These are phyloP conservation scores for Zygaena filipendulae DNA, from an alignment of 2,888 invertebrate species.

Conservation along the genomic window DNA sequence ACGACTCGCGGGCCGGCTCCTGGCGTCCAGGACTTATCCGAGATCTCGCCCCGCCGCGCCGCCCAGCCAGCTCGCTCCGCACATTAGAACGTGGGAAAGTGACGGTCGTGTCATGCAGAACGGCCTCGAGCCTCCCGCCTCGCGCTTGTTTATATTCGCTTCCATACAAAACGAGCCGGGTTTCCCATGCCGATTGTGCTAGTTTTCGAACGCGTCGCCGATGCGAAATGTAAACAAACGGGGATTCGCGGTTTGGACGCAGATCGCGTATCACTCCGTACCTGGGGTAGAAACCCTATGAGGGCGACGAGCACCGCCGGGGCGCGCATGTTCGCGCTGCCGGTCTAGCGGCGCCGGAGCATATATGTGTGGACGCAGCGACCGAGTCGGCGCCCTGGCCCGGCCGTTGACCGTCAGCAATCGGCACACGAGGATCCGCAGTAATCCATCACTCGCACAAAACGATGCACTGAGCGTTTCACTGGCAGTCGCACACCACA, in stretches of 20 bases:
- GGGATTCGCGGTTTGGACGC: slow-evolving; percentile 53
- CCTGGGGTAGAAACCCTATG: slow-evolving; percentile 68
- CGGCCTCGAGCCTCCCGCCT: slow-evolving; percentile 25
- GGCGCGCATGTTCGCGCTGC: slow-evolving; percentile 67
- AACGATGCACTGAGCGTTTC: slow-evolving; percentile 54
- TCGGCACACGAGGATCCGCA: slow-evolving; percentile 41
- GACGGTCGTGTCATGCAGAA: slow-evolving; percentile 37
- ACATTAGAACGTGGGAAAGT: slow-evolving; percentile 56
- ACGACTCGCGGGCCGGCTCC: slow-evolving; percentile 45
- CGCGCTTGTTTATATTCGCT: slow-evolving; percentile 19
- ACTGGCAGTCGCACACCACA: slow-evolving; percentile 65
- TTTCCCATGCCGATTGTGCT: too few species aligned
- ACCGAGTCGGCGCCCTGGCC: slow-evolving; percentile 26
- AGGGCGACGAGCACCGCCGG: slow-evolving; percentile 65
- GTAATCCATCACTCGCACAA: slow-evolving; percentile 65
- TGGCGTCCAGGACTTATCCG: slow-evolving; percentile 63
- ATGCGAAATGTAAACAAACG: slow-evolving; percentile 35
- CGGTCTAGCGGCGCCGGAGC: slow-evolving; percentile 64
- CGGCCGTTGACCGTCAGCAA: slow-evolving; percentile 46
- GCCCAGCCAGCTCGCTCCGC: too few species aligned
- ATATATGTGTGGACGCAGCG: slow-evolving; percentile 45
- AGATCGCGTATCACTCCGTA: slow-evolving; percentile 39
- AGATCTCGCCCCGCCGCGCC: slow-evolving; percentile 33
- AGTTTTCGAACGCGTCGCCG: too few species aligned
- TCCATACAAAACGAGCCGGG: slow-evolving; percentile 13